phyloP scores from a whole-genome alignment of 2,113 vertebrate genomes.

The Oostethus manadensis region DNA sequence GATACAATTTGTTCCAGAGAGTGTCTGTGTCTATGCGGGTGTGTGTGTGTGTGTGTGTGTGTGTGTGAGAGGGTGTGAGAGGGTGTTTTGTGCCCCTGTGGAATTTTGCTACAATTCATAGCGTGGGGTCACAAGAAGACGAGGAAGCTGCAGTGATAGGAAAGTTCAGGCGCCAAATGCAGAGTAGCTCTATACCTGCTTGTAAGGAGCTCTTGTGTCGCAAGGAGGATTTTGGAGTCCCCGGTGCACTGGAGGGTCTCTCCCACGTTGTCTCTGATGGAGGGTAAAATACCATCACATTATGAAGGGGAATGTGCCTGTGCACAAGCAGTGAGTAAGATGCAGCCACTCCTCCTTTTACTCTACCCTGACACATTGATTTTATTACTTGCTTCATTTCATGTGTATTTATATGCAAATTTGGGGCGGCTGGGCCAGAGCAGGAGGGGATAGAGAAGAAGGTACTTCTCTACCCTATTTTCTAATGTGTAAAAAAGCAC shows the following conservation, averaged over 20 bases:
- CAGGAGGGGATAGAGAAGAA: no score
- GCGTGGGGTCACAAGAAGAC: constrained; percentile 7
- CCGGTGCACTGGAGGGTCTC: constrained; percentile 81
- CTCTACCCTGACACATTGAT: no score
- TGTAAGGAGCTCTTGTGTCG: constrained; percentile 82
- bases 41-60: constrained; percentile 16
- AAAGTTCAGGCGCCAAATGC: not conserved
- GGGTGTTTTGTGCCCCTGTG: constrained; percentile 35
- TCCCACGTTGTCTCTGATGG: constrained; percentile 93
- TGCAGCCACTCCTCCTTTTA: no score
- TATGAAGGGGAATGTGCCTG: not conserved
- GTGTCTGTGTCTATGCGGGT: constrained; percentile 22
- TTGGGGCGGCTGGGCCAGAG: no score
- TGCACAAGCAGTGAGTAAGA: no score
- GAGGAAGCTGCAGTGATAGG: constrained; percentile 4
- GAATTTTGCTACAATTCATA: constrained; percentile 31
- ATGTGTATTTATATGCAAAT: no score
- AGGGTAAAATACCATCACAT: not conserved
- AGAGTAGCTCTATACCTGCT: constrained; percentile 73
- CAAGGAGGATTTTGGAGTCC: constrained; percentile 80
- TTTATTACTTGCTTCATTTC: no score
- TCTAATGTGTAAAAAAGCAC: no score
- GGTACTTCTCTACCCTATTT: no score
- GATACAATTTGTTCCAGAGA: constrained; percentile 59
- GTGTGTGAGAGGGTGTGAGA: constrained; percentile 35